Evolutionary conservation across 2,113 vertebrate genomes (phyloP).

Genomic region (Otocyon megalotis): DNA sequence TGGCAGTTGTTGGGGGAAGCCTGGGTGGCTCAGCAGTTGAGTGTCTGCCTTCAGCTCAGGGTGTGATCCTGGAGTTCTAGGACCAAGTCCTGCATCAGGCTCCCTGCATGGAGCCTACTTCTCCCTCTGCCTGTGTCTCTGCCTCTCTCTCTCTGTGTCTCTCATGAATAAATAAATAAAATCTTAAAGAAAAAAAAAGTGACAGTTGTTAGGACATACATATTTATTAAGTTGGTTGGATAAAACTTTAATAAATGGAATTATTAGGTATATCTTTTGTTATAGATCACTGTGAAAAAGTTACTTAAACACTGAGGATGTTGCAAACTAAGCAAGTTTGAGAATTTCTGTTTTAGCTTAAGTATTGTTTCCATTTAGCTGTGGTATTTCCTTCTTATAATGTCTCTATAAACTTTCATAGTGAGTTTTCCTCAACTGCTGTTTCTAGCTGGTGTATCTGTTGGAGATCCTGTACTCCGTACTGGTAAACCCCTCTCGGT

Average conservation of each 20-base stretch:
- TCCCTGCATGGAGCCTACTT: no score
- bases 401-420: neutral
- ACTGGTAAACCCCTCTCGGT: slow-evolving; percentile 98
- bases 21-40: no score
- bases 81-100: no score
- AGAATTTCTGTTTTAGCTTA: slow-evolving; percentile 27
- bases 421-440: slow-evolving; percentile 89
- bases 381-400: neutral
- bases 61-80: no score
- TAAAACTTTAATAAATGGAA: slow-evolving; percentile 33
- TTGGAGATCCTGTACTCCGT: slow-evolving; percentile 97
- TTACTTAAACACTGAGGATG: slow-evolving; percentile 1
- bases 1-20: neutral
- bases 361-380: slow-evolving; percentile 23
- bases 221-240: slow-evolving; percentile 25
- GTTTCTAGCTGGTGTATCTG: slow-evolving; percentile 94
- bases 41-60: no score
- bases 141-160: no score
- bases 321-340: neutral
- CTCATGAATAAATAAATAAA: no score
- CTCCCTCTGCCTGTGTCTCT: no score
- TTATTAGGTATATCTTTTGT: slow-evolving; percentile 36
- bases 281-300: neutral
- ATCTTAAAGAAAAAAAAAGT: no score
- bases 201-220: neutral